phyloP scores from a whole-genome alignment of 1,140 invertebrate genomes.

The Tetragonula clypearis region DNA sequence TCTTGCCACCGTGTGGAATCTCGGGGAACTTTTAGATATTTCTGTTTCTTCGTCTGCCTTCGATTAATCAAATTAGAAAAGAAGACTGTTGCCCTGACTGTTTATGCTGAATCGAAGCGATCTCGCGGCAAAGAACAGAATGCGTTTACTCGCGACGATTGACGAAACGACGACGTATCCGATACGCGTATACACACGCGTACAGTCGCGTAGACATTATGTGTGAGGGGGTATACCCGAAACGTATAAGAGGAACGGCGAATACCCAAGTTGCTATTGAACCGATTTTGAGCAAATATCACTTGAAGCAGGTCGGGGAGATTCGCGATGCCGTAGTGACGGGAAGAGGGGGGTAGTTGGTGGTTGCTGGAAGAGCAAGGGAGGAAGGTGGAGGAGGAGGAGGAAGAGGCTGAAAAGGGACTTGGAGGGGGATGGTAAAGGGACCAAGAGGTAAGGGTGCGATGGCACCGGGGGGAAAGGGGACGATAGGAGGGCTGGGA shows the following conservation, averaged over 20 bases:
- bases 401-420: conserved; percentile 50
- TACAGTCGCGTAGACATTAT: conserved; percentile 40
- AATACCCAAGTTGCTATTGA: conserved; percentile 82
- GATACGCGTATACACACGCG: not conserved
- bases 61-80: no score
- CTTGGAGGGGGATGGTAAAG: conserved; percentile 29
- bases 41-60: not conserved
- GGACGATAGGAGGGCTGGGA: conserved; percentile 41
- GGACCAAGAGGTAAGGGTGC: conserved; percentile 60
- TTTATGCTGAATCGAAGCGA: not conserved
- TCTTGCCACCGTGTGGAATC: not conserved
- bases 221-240: conserved; percentile 55
- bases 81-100: not conserved
- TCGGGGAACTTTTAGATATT: not conserved
- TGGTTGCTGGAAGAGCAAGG: conserved; percentile 53
- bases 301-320: conserved; percentile 78
- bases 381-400: conserved; percentile 41
- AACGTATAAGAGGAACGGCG: conserved; percentile 80
- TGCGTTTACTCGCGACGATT: conserved; percentile 1
- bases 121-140: not conserved
- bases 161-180: not conserved
- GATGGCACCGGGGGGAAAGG: not conserved
- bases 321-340: conserved; percentile 69
- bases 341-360: conserved; percentile 46
- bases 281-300: conserved; percentile 83